Conservation (phyloP, 2,888 invertebrate species). For the Lycophotia porphyrea region DNA sequence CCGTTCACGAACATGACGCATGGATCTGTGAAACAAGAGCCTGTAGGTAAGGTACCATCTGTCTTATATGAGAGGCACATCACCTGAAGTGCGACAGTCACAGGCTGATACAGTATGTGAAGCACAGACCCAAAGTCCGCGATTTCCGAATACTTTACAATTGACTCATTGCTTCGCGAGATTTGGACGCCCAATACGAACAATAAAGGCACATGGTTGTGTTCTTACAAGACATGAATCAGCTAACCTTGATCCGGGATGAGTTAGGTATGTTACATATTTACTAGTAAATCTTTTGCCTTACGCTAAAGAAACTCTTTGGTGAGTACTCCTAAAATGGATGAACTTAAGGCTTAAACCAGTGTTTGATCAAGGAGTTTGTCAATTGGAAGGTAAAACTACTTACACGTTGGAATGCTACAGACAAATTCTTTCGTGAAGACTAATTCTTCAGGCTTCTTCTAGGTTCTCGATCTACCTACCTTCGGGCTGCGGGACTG, state of each 20-base stretch:
- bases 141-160: slow-evolving; percentile 44
- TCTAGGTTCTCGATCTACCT: not conserved
- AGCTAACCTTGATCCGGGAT: slow-evolving; percentile 25
- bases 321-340: not conserved
- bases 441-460: not conserved
- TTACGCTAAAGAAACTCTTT: not conserved
- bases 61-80: not conserved
- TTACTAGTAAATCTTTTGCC: slow-evolving; percentile 7
- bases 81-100: too few species aligned
- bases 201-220: not conserved
- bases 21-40: too few species aligned
- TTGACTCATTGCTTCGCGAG: slow-evolving; percentile 38
- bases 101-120: not conserved
- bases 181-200: slow-evolving; percentile 12
- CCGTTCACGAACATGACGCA: too few species aligned
- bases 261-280: slow-evolving; percentile 1
- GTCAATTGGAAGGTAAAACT: not conserved
- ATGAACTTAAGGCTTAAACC: too few species aligned
- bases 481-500: too few species aligned
- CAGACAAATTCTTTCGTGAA: not conserved
- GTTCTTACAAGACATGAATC: slow-evolving; percentile 30
- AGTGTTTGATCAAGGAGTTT: not conserved
- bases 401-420: not conserved
- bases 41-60: not conserved
- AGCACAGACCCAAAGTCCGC: not conserved